Evolutionary conservation across 2,888 invertebrate genomes (phyloP).

Genomic region (Nomada fucata): DNA sequence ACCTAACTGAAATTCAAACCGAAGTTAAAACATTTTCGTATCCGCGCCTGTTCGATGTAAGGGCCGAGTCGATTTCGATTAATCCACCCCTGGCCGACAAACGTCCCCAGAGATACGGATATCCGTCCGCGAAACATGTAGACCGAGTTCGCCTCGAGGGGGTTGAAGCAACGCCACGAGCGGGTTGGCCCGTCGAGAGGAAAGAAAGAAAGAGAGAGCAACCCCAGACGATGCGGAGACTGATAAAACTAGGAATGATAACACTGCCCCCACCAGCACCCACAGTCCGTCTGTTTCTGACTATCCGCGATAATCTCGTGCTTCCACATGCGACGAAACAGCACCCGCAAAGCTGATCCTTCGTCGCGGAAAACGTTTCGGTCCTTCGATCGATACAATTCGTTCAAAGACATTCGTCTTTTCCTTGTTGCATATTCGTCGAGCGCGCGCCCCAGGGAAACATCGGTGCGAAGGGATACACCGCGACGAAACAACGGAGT

Average conservation of each 20-base stretch:
- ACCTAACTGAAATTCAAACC: too few relatives aligned
- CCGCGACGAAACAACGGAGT: neutral
- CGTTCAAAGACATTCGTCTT: neutral
- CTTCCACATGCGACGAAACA: slow-evolving; percentile 53
- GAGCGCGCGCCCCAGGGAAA: neutral
- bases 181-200: slow-evolving; percentile 55
- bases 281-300: slow-evolving; percentile 72
- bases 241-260: slow-evolving; percentile 76
- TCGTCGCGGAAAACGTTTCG: slow-evolving; percentile 28
- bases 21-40: neutral
- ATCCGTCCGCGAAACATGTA: slow-evolving; percentile 46
- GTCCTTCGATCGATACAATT: slow-evolving; percentile 15
- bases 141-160: slow-evolving; percentile 54
- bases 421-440: neutral
- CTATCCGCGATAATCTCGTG: slow-evolving; percentile 71
- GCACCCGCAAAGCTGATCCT: slow-evolving; percentile 28
- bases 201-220: slow-evolving; percentile 59
- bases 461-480: too few relatives aligned
- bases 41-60: neutral
- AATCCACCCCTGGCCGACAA: slow-evolving; percentile 58
- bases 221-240: slow-evolving; percentile 77
- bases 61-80: slow-evolving; percentile 35
- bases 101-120: slow-evolving; percentile 25
- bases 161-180: slow-evolving; percentile 49
- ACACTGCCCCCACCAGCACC: slow-evolving; percentile 55